Conservation (phyloP, 1,140 invertebrate genomes). For the Antheraea mylitta region DNA sequence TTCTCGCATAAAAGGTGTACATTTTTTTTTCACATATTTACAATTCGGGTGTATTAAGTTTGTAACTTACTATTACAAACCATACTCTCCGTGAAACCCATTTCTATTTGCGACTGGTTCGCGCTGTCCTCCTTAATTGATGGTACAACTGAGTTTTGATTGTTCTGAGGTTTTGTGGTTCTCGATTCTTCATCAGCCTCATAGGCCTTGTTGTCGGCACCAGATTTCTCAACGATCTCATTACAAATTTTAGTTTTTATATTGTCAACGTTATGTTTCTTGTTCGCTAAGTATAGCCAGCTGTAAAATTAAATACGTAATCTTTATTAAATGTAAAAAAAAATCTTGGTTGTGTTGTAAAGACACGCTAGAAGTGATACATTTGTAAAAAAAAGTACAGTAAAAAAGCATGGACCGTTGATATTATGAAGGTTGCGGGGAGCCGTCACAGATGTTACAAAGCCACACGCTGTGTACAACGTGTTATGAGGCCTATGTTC, state of each 20-base stretch:
- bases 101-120: slow-evolving; percentile 64
- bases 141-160: slow-evolving; percentile 18
- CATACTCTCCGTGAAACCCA: slow-evolving; percentile 69
- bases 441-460: too few relatives aligned
- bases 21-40: neutral
- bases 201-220: slow-evolving; percentile 63
- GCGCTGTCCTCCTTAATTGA: slow-evolving; percentile 30
- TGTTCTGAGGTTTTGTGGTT: slow-evolving; percentile 23
- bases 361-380: too few relatives aligned
- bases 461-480: too few relatives aligned
- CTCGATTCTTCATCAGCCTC: slow-evolving; percentile 50
- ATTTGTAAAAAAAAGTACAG: too few relatives aligned
- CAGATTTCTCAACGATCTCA: slow-evolving; percentile 36
- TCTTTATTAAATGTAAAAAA: too few relatives aligned
- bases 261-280: slow-evolving; percentile 41
- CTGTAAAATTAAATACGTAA: slow-evolving; percentile 32
- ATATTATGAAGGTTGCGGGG: too few relatives aligned
- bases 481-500: too few relatives aligned
- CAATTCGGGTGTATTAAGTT: slow-evolving; percentile 19
- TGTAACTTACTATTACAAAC: slow-evolving; percentile 62
- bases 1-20: neutral
- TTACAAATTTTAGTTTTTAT: slow-evolving; percentile 22
- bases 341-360: too few relatives aligned
- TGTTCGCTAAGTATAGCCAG: slow-evolving; percentile 70
- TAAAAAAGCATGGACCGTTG: too few relatives aligned